Evolutionary conservation across 2,797 vertebrate species (phyloP).

Genomic region (Myioborus melanocephalus): DNA sequence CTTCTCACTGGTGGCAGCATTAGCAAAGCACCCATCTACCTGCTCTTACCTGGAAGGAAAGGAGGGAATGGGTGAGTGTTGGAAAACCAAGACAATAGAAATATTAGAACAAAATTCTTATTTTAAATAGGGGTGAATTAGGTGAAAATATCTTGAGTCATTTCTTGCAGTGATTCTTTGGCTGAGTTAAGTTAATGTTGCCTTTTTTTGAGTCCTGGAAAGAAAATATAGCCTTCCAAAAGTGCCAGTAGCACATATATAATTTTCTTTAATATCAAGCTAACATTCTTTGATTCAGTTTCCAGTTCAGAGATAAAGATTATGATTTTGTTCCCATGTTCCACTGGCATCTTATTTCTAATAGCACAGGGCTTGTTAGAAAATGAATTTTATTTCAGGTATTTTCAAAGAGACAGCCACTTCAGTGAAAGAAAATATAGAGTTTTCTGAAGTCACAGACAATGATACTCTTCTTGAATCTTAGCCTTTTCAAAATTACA

Average conservation of each 20-base stretch:
- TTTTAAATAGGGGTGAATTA: background rate
- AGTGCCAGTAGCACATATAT: background rate
- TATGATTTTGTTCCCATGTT: background rate
- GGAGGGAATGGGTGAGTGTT: too few species aligned
- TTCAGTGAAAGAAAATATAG: background rate
- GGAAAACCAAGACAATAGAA: background rate
- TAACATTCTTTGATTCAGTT: background rate
- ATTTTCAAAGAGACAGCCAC: background rate
- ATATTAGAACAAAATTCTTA: background rate
- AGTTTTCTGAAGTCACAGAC: background rate
- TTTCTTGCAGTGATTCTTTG: background rate
- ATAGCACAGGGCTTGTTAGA: background rate
- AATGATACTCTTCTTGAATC: background rate
- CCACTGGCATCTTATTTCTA: background rate
- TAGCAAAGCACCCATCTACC: background rate
- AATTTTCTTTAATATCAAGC: background rate
- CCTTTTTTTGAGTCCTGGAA: background rate
- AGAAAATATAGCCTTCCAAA: background rate
- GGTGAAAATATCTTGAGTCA: background rate
- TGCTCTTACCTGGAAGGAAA: background rate
- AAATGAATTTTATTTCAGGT: background rate
- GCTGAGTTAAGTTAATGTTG: background rate
- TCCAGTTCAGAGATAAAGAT: background rate
- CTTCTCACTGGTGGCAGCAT: background rate
- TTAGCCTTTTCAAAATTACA: background rate